Base-by-base conservation (phyloP, 2,113 vertebrate genomes). In the Orientallactaga bullata region DNA sequence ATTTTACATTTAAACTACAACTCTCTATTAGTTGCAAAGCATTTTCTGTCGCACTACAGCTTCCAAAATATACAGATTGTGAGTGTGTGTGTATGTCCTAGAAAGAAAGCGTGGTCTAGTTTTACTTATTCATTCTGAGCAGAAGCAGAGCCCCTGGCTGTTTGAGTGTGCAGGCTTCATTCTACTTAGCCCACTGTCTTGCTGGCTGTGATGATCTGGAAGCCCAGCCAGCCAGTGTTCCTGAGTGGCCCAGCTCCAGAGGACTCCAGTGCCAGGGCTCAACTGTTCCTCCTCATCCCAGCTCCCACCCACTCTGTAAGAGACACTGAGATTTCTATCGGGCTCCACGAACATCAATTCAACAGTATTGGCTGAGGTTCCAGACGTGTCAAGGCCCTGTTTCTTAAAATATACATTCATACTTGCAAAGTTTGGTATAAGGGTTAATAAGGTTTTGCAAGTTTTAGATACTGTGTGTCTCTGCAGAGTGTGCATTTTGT, bases 331-430 rank as follows among this genome's bases (percentile, higher is more conserved):
- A 2, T 0, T 30, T 89, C 85, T 61, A 18, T 12, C 65, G 47
- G 39, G 37, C 30, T 91, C 32, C 39, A 13, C 2, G 11, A 89
- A 74, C 10, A 37, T 35, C 73, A 39, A 76, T 26, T 35, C 15
- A 51, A 87, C 55, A 87, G 39, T 23, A 68, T 2, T 76, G 63
- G 85, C 42, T 51, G 7, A n/a, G 35, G 92, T 91, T 73, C 73
- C 15, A 94, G 68, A 69, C 13, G 32, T 20, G 63, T 82, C 72
- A 85, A 35, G 63, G 74, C 28, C 65, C 73, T 93, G 74, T 88
- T 88, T 84, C 92, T 82, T 94, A 89, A 94, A 93, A 82, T 66
- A 66, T 12, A 63, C 58, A 86, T 28, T n/a, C 35, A 72, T 5
- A 60, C n/a, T 39, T 39, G 58, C 63, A 68, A 90, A 78, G 15